Evolutionary conservation across 2,888 invertebrate species (phyloP).

Genomic region (Alitta virens): DNA sequence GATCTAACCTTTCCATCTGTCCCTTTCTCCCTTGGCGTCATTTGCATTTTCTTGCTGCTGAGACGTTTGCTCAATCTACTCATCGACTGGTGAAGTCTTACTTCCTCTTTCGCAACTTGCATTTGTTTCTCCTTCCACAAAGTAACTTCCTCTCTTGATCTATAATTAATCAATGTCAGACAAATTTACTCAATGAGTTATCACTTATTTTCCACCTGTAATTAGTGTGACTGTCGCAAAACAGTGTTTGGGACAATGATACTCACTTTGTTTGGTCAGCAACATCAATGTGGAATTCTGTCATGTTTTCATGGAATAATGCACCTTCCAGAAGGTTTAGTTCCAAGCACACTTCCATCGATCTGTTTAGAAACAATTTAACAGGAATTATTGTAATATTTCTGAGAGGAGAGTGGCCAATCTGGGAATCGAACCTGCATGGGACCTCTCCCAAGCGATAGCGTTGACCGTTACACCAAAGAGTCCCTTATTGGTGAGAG

Average conservation of each 20-base stretch:
- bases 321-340: conserved; percentile 45
- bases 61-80: too few relatives aligned
- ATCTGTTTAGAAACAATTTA: conserved; percentile 33
- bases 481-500: too few relatives aligned
- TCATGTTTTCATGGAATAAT: conserved; percentile 43
- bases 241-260: too few relatives aligned
- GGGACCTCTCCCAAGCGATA: too few relatives aligned
- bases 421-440: too few relatives aligned
- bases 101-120: conserved; percentile 48
- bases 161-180: too few relatives aligned
- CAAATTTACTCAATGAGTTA: too few relatives aligned
- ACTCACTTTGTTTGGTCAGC: conserved; percentile 46
- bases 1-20: conserved; percentile 6
- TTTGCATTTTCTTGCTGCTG: not conserved
- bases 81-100: conserved; percentile 13
- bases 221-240: too few relatives aligned
- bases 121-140: conserved; percentile 50
- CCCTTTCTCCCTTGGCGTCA: not conserved
- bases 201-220: too few relatives aligned
- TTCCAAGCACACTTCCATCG: conserved; percentile 50
- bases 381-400: too few relatives aligned
- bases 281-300: conserved; percentile 41
- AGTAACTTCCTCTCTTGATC: conserved; percentile 48
- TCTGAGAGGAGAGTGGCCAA: too few relatives aligned
- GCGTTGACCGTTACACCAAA: not conserved